Evolutionary conservation across 2,797 vertebrate species (phyloP).

Genomic region (Nannoperca australis): DNA sequence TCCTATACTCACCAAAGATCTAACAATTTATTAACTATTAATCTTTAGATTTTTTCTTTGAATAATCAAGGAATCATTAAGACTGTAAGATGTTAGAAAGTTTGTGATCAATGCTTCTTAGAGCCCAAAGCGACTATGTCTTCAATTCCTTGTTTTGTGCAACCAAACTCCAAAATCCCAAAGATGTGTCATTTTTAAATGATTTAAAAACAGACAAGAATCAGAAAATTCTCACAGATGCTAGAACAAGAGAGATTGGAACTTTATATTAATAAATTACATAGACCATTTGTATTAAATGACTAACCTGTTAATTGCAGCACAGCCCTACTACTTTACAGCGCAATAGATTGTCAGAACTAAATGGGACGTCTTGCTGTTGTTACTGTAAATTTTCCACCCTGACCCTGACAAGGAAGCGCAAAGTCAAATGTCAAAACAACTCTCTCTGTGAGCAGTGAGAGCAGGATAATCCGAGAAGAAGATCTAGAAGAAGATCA

Average conservation of each 20-base stretch:
- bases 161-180: neutral
- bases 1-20: neutral
- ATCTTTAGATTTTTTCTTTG: neutral
- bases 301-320: neutral
- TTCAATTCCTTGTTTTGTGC: neutral
- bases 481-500: slow-evolving; percentile 49
- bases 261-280: no score
- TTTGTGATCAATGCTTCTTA: neutral
- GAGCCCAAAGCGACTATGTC: no score
- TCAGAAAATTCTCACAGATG: neutral
- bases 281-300: no score
- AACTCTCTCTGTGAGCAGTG: slow-evolving; percentile 28
- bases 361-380: neutral
- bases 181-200: neutral
- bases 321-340: neutral
- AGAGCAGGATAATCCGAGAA: slow-evolving; percentile 57
- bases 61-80: neutral
- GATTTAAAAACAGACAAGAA: neutral
- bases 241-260: neutral
- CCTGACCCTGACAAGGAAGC: neutral
- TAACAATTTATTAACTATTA: neutral
- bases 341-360: neutral
- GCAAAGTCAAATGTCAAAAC: slow-evolving; percentile 33
- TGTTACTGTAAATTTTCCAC: neutral
- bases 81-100: neutral